Conservation (phyloP, 1,140 invertebrate genomes). For the Zaprionus vittiger region DNA sequence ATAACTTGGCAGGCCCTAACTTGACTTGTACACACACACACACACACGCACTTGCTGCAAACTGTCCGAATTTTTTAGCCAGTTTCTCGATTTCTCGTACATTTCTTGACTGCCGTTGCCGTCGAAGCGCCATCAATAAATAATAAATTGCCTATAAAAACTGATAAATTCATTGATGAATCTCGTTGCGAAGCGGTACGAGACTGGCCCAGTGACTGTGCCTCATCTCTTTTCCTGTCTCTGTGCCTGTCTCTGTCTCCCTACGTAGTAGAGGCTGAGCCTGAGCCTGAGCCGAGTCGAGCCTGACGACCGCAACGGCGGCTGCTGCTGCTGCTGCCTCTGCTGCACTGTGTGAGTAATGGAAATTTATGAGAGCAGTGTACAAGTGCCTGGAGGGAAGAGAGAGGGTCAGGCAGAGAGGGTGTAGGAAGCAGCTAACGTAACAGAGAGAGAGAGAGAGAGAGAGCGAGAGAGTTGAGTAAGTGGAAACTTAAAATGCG, state of each 20-base stretch:
- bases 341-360: constrained; percentile 64
- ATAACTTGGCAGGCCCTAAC: constrained; percentile 10
- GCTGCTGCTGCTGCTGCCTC: background rate
- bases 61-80: constrained; percentile 20
- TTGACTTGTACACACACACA: background rate
- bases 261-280: background rate
- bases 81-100: constrained; percentile 21
- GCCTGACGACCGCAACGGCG: background rate
- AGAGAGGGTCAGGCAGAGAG: no score
- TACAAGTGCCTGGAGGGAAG: constrained; percentile 27
- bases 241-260: background rate
- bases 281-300: background rate
- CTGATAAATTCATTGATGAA: constrained; percentile 82
- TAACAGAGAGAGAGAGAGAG: no score
- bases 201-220: no score
- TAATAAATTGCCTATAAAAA: constrained; percentile 82
- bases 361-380: constrained; percentile 74
- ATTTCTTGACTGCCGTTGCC: background rate
- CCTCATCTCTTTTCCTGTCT: background rate
- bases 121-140: constrained; percentile 66
- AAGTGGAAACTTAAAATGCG: constrained; percentile 33
- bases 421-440: no score
- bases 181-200: constrained; percentile 29
- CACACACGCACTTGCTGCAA: constrained; percentile 2
- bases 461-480: background rate